Base-by-base conservation (phyloP, 2,113 vertebrate genomes). In the Polyodon spathula region DNA sequence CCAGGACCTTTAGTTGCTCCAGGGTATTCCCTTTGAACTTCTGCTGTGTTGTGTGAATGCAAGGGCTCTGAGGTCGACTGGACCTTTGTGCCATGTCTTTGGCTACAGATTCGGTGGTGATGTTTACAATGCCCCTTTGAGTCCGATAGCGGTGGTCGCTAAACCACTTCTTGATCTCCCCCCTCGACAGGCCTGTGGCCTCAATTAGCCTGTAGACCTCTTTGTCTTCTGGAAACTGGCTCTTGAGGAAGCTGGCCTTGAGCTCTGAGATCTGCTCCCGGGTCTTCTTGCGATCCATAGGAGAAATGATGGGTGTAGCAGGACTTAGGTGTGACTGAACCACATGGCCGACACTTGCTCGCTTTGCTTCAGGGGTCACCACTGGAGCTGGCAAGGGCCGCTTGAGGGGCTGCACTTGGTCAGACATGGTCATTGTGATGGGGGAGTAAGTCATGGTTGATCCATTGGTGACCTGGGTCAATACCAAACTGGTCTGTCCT, bases 111-210 rank as follows among this genome's bases (percentile, higher is more conserved):
- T 91, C 89, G 0, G 72, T 81, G 48, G 88, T 83, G 59, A 90
- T 69, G 53, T 90, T 84, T 37, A 84, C 76, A 6, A 89, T 78
- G 44, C 92, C 86, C 71, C 89, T 89, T 59, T 95, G 89, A 72
- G 90, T 96, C 59, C 93, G 85, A 15, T 97, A 95, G 46, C 96
- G 82, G 79, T 97, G 92, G 72, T 99, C 95, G 62, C 93, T 99
- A 84, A 99, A 99, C 96, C 96, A 99, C 77, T 97, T 99, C 81
- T 99, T 99, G 68, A 99, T 98, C 74, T 99, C 96, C 0, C 94
- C 92, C 78, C 94, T 88, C 66, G 95, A 91, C 14, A 98, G 91
- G 44, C 94, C 95, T 0, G 96, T 99, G 61, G 82, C 81, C 73
- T 98, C 95, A 15, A 98, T 97, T 66, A 99, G 89, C 53, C 93